These are phyloP conservation scores for Hetaerina titia DNA, from an alignment of 2,888 invertebrate species.

Conservation along the genomic window DNA sequence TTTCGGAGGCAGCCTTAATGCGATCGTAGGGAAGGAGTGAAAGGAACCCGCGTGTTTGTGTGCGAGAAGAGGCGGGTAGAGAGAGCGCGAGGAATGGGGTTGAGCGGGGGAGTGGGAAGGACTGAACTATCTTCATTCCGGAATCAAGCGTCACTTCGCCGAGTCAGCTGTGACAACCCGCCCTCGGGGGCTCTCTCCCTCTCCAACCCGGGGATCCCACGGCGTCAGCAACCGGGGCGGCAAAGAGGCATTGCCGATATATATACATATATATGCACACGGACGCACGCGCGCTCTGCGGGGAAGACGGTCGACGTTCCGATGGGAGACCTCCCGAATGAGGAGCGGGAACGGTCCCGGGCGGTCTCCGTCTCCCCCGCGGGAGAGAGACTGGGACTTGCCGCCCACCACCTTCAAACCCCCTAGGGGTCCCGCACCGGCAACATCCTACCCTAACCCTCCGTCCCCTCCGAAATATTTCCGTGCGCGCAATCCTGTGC, in stretches of 20 bases:
- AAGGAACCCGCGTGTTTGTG: not conserved
- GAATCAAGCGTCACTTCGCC: not conserved
- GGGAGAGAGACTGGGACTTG: not conserved
- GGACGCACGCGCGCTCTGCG: no score
- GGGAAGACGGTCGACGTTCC: no score
- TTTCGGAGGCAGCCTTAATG: not conserved
- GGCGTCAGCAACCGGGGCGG: not conserved
- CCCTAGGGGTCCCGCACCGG: no score
- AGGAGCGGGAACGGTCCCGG: no score
- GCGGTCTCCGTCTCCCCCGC: not conserved
- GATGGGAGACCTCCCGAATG: no score
- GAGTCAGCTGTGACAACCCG: slow-evolving; percentile 11
- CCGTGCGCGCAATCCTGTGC: not conserved
- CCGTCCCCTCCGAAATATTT: no score
- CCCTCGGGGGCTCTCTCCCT: not conserved
- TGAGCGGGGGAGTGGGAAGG: not conserved
- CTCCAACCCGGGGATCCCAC: not conserved
- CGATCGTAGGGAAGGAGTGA: not conserved
- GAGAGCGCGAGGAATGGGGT: not conserved
- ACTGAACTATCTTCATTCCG: not conserved
- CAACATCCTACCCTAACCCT: no score
- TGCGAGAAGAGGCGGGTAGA: not conserved
- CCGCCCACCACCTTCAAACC: no score
- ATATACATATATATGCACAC: not conserved
- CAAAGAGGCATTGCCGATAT: not conserved